Conservation (phyloP, 2,113 vertebrate species). For the Grammomys surdaster region DNA sequence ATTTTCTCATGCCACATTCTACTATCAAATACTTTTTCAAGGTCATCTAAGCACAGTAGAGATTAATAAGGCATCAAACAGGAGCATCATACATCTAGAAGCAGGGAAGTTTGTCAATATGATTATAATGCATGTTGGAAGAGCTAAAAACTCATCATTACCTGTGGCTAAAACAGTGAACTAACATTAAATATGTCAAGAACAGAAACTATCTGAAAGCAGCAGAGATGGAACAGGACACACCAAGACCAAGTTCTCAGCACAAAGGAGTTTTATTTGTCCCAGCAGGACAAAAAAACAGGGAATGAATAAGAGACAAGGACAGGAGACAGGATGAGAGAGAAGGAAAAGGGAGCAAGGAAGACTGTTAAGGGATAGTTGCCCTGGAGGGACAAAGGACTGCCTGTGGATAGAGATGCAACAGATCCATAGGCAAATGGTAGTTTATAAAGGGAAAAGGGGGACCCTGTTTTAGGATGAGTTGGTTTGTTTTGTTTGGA, state of each 20-base stretch:
- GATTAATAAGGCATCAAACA: not conserved
- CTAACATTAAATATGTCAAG: not conserved
- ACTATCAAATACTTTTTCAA: conserved; percentile 32
- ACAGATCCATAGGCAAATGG: not conserved
- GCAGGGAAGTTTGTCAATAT: not conserved
- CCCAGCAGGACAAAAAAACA: not conserved
- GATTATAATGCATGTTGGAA: not conserved
- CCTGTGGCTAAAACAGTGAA: not conserved
- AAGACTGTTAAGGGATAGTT: not conserved
- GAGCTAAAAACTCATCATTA: not conserved
- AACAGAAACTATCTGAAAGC: not conserved
- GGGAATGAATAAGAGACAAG: too few relatives aligned
- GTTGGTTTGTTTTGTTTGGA: not conserved
- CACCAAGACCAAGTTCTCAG: not conserved
- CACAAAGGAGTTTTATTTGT: not conserved
- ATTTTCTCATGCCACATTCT: not conserved
- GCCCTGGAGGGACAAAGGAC: not conserved
- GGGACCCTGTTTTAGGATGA: not conserved
- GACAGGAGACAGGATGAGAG: not conserved
- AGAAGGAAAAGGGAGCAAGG: not conserved
- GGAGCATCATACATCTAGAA: not conserved
- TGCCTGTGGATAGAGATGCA: not conserved
- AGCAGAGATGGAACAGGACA: not conserved
- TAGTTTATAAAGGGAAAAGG: not conserved
- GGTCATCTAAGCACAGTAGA: not conserved